These are phyloP conservation scores for Tiliqua scincoides DNA, from an alignment of 2,113 vertebrate species.

Conservation along the genomic window DNA sequence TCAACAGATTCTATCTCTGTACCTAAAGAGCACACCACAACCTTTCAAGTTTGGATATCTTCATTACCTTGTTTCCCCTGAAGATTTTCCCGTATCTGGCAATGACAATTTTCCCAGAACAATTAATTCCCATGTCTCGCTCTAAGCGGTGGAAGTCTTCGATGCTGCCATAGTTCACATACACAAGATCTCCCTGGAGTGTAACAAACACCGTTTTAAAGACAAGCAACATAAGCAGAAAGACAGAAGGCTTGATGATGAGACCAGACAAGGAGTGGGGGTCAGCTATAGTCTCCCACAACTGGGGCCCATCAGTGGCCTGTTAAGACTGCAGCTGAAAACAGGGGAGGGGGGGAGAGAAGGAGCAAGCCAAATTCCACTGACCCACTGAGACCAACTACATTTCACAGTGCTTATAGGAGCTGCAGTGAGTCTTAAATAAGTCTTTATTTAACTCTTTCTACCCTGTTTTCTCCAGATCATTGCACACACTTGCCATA, in stretches of 20 bases:
- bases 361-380: no score
- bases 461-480: background rate
- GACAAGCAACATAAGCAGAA: background rate
- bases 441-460: background rate
- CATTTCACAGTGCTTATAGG: background rate
- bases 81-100: slow-evolving; percentile 96
- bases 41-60: accelerated
- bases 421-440: background rate
- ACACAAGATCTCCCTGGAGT: slow-evolving; percentile 90
- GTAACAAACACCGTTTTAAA: slow-evolving; percentile 12
- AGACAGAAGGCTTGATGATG: background rate
- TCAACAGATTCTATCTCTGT: background rate
- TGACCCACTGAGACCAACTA: background rate
- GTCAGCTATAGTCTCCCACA: background rate
- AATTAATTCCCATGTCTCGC: slow-evolving; percentile 84
- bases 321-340: background rate
- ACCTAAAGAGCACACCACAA: background rate
- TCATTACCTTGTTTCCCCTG: slow-evolving; percentile 93
- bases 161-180: slow-evolving; percentile 92
- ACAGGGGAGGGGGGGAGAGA: no score
- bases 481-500: background rate
- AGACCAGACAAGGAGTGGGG: background rate
- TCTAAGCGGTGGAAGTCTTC: slow-evolving; percentile 90
- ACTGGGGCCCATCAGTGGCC: background rate
- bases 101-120: slow-evolving; percentile 91